These are phyloP conservation scores for Brachionus rotundiformis DNA, from an alignment of 1,140 invertebrate genomes.

Conservation along the genomic window DNA sequence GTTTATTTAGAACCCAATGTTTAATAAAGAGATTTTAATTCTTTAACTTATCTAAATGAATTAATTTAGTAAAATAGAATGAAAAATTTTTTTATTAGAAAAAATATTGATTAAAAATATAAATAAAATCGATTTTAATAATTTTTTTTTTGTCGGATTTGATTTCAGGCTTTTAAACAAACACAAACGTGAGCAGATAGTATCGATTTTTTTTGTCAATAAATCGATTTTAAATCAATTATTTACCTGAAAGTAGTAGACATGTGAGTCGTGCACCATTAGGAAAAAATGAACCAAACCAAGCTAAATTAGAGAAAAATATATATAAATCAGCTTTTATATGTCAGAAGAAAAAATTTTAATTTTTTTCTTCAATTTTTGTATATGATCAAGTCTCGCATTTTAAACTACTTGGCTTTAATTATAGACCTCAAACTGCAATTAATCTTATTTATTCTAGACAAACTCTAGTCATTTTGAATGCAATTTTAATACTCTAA, in stretches of 20 bases:
- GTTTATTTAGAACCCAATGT: too few relatives aligned
- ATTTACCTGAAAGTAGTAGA: neutral
- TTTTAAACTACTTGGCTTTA: neutral
- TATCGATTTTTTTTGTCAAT: neutral
- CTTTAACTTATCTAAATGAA: too few relatives aligned
- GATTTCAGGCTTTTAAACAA: neutral
- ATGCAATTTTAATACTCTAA: neutral
- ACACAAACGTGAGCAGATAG: neutral
- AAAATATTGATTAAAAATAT: too few relatives aligned
- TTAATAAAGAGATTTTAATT: too few relatives aligned
- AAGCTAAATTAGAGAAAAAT: neutral
- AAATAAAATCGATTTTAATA: neutral
- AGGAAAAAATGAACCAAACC: neutral
- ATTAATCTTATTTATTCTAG: conserved; percentile 13
- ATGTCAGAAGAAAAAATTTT: neutral
- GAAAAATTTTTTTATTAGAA: too few relatives aligned
- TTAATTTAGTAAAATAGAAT: too few relatives aligned
- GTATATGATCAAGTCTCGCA: neutral
- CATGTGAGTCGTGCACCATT: neutral
- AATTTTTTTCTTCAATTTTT: neutral
- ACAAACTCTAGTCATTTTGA: neutral
- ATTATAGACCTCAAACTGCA: neutral
- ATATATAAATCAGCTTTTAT: neutral
- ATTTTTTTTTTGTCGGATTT: neutral
- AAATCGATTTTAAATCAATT: neutral